Evolutionary conservation across 1,140 invertebrate genomes (phyloP).

Genomic region (Zaprionus kolodkinae): DNA sequence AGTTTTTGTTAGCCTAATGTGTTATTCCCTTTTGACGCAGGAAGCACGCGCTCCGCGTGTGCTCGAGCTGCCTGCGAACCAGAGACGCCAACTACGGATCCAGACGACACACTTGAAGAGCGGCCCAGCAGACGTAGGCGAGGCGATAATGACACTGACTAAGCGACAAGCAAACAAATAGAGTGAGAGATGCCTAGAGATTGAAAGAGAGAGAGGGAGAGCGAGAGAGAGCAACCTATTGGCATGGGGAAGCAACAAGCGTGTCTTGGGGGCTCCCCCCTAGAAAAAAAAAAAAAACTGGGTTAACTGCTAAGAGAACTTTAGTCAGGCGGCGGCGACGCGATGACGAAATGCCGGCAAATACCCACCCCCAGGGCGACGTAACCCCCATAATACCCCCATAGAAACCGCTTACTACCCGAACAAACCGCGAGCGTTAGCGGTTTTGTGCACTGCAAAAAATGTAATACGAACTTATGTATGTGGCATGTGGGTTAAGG

Average conservation of each 20-base stretch:
- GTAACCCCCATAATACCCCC: neutral
- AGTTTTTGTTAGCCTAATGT: neutral
- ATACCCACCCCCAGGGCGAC: neutral
- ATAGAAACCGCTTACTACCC: conserved; percentile 3
- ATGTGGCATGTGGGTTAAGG: neutral
- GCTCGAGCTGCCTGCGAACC: neutral
- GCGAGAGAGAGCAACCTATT: neutral
- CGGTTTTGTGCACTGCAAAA: neutral
- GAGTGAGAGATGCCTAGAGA: neutral
- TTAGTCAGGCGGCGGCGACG: conserved; percentile 14
- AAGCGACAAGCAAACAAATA: conserved; percentile 28
- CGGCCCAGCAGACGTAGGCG: conserved; percentile 17
- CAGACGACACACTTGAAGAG: conserved; percentile 2
- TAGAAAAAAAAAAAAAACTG: conserved; percentile 17
- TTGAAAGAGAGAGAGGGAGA: neutral
- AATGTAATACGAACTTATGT: neutral
- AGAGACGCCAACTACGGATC: neutral
- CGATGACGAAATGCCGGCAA: conserved; percentile 66
- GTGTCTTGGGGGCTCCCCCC: neutral
- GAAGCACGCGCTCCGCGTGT: neutral
- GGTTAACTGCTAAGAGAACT: conserved; percentile 29
- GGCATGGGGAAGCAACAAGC: conserved; percentile 42
- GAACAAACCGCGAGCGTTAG: neutral
- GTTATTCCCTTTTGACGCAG: neutral
- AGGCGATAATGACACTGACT: conserved; percentile 30